Evolutionary conservation across 92 coral and sea anemone species (phyloP), one percentile per base, ranked within the genome.

Genomic region (Porites divaricata): DNA sequence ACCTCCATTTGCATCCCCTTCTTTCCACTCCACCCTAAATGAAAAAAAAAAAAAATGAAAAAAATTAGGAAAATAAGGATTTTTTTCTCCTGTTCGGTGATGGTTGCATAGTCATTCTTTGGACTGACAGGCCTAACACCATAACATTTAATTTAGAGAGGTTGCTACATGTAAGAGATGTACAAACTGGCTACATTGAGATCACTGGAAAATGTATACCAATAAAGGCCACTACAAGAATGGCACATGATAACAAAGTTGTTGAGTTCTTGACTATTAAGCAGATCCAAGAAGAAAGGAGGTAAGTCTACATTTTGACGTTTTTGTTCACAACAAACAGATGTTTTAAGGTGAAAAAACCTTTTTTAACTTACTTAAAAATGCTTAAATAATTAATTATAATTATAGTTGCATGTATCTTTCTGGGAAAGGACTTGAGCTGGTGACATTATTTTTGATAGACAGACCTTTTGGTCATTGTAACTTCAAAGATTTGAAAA

Each of bases 111-210:
- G 45, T 2, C 59, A 1, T 54, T 54, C 59, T 54, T 11, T 0
- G 16, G 12, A 54, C 3, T 54, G 16, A 54, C 0, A 54, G 59
- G 12, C 16, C 16, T 54, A 11, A 54, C 12, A 12, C 14, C 16
- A 54, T 11, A 3, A 9, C 16, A 15, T 54, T 2, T 15, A 11
- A 11, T 54, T 15, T 54, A 54, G 59, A 54, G 14, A 54, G 59
- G 14, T 57, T 61, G 3, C 16, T 62, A 82, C 51, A 62, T 71
- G 7, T 28, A 19, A 58, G 53, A 45, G 75, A 52, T 56, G 67
- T 25, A 6, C 41, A 56, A 52, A 14, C 57, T 51, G 89, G 92
- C 25, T 89, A 84, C 72, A 66, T 89, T 84, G 92, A 89, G 67
- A 74, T 86, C 67, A 78, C 25, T 17, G 66, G 63, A 6, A 9